These are phyloP conservation scores for Diogma glabrata DNA, from an alignment of 2,888 invertebrate species.

Conservation along the genomic window DNA sequence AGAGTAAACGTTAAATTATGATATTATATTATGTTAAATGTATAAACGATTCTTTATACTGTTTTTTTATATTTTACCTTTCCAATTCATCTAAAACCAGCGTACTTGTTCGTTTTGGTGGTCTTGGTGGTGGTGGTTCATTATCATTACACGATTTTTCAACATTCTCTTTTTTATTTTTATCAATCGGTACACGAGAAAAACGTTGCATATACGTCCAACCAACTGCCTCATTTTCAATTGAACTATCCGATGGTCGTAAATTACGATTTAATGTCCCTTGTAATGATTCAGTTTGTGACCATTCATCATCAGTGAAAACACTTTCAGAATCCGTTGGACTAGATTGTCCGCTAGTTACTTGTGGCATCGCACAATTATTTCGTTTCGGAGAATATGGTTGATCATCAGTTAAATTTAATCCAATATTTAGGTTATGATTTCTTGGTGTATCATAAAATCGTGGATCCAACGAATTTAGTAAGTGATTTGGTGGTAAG, in stretches of 20 bases:
- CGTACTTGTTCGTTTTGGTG: slow-evolving; percentile 51
- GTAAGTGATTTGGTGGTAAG: slow-evolving; percentile 30
- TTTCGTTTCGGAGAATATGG: slow-evolving; percentile 37
- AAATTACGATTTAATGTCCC: slow-evolving; percentile 35
- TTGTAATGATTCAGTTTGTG: slow-evolving; percentile 39
- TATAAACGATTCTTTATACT: no score
- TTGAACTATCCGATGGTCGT: slow-evolving; percentile 44
- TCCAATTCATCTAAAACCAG: slow-evolving; percentile 35
- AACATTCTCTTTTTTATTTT: slow-evolving; percentile 15
- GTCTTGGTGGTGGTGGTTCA: slow-evolving; percentile 57
- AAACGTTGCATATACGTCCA: slow-evolving; percentile 45
- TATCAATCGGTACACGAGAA: slow-evolving; percentile 39
- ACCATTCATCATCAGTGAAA: slow-evolving; percentile 58
- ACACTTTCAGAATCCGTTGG: slow-evolving; percentile 59
- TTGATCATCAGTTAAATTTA: slow-evolving; percentile 37
- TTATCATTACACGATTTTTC: slow-evolving; percentile 29
- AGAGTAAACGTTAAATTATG: no score
- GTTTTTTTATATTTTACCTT: no score
- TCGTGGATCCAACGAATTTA: slow-evolving; percentile 41
- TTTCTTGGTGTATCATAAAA: slow-evolving; percentile 41
- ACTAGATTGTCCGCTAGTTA: slow-evolving; percentile 36
- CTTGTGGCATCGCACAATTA: slow-evolving; percentile 26
- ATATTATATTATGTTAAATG: background rate
- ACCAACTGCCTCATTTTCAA: slow-evolving; percentile 43
- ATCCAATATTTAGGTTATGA: slow-evolving; percentile 33